A percentile compares a stretch with the other conserved stretches of the same genome.
These are phyloP conservation scores for Bombus sibiricus DNA, from an alignment of 1,140 invertebrate genomes.

Conservation along the genomic window DNA sequence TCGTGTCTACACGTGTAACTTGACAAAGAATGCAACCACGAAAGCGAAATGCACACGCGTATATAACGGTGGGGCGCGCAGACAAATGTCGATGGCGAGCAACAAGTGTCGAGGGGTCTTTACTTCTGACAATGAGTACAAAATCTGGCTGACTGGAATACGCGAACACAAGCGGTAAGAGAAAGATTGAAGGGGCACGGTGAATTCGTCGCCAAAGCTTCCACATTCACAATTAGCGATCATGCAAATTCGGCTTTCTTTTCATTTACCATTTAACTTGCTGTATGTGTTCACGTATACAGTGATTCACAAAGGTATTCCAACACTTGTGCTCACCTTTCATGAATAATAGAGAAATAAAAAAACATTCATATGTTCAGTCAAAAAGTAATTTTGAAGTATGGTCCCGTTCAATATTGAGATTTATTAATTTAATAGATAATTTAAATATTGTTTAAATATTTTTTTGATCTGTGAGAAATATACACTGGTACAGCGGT, in stretches of 20 bases:
- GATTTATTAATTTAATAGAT: too few relatives aligned
- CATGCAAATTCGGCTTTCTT: conserved; percentile 57
- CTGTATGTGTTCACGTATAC: neutral
- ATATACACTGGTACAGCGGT: too few relatives aligned
- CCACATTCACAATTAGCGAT: conserved; percentile 58
- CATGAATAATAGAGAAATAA: too few relatives aligned
- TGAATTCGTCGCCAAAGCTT: conserved; percentile 34
- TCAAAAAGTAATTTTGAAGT: too few relatives aligned
- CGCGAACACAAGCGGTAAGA: conserved; percentile 24
- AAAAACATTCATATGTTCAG: too few relatives aligned
- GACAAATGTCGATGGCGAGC: conserved; percentile 69
- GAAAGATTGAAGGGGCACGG: neutral
- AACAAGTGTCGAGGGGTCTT: conserved; percentile 68
- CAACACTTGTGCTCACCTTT: neutral
- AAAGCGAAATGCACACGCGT: conserved; percentile 57
- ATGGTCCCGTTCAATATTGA: too few relatives aligned
- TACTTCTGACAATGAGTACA: conserved; percentile 69
- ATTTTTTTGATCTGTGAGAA: too few relatives aligned
- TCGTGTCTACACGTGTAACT: conserved; percentile 32
- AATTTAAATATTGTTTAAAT: too few relatives aligned
- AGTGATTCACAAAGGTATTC: too few relatives aligned
- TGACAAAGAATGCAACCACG: conserved; percentile 57
- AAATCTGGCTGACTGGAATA: conserved; percentile 66
- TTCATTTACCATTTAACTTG: conserved; percentile 31
- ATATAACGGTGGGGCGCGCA: conserved; percentile 60